A percentile compares a stretch with the other conserved stretches of the same genome.
These are phyloP conservation scores for Lordiphosa andalusiaca DNA, from an alignment of 2,888 invertebrate species.

Conservation along the genomic window DNA sequence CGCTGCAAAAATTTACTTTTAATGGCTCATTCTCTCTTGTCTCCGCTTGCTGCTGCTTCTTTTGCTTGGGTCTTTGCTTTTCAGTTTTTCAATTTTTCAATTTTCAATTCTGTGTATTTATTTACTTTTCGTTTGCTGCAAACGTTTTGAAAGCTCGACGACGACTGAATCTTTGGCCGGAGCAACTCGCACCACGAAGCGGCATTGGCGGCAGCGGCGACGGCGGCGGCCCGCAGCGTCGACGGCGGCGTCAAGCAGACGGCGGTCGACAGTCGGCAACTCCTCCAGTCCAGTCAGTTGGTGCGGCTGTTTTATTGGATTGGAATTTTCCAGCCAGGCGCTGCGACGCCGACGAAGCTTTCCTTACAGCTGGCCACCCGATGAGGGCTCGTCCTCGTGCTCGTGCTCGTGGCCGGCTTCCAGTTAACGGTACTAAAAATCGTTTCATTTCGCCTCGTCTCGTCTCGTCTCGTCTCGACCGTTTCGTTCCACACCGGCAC, in stretches of 20 bases:
- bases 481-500: conserved; percentile 35
- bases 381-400: conserved; percentile 40
- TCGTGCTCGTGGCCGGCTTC: conserved; percentile 9
- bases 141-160: conserved; percentile 80
- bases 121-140: conserved; percentile 68
- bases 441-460: conserved; percentile 24
- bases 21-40: conserved; percentile 12
- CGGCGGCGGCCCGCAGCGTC: conserved; percentile 17
- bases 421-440: conserved; percentile 21
- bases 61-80: conserved; percentile 18
- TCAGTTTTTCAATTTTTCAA: conserved; percentile 25
- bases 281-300: conserved; percentile 34
- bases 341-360: conserved; percentile 43
- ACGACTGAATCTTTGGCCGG: conserved; percentile 76
- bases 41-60: conserved; percentile 33
- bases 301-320: conserved; percentile 37
- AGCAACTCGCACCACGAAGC: conserved; percentile 67
- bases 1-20: conserved; percentile 25
- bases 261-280: conserved; percentile 24
- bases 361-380: conserved; percentile 49
- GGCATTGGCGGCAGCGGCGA: conserved; percentile 20
- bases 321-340: conserved; percentile 67
- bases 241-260: conserved; percentile 16
- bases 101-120: conserved; percentile 36
- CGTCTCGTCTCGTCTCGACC: conserved; percentile 8